A percentile compares a stretch with the other conserved stretches of the same genome.
These are phyloP conservation scores for Drosophila pectinifera DNA, from an alignment of 1,140 invertebrate genomes.

Conservation along the genomic window DNA sequence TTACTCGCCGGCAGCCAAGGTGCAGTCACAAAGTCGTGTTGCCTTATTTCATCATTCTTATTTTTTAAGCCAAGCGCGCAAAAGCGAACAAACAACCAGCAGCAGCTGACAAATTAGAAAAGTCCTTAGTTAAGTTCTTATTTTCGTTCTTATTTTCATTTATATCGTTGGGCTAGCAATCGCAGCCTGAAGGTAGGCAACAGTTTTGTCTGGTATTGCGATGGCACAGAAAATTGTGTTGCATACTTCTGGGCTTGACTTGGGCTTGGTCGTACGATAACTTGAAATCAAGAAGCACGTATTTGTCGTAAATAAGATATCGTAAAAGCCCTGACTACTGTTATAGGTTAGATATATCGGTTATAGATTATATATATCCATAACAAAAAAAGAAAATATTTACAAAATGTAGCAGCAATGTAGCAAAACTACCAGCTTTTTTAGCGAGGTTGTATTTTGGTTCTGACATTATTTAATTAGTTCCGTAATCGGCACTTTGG, in stretches of 20 bases:
- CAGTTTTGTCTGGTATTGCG: constrained; percentile 16
- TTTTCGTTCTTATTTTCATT: constrained; percentile 31
- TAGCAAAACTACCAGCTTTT: too few species aligned
- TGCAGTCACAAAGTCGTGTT: constrained; percentile 43
- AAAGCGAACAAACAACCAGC: constrained; percentile 33
- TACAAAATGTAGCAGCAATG: too few species aligned
- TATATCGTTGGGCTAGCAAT: constrained; percentile 11
- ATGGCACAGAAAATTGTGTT: too few species aligned
- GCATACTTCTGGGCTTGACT: constrained; percentile 36
- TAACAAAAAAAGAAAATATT: not conserved
- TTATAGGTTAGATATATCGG: too few species aligned
- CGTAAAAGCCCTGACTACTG: too few species aligned
- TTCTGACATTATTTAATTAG: too few species aligned
- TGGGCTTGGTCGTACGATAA: not conserved
- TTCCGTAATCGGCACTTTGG: too few species aligned
- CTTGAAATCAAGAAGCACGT: not conserved
- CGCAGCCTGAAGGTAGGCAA: constrained; percentile 48
- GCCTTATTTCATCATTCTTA: constrained; percentile 19
- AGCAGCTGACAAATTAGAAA: constrained; percentile 44
- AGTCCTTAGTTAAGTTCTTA: constrained; percentile 40
- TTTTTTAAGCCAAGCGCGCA: constrained; percentile 32
- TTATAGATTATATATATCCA: too few species aligned
- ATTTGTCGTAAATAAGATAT: not conserved
- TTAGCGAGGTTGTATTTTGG: too few species aligned
- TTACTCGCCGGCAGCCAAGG: constrained; percentile 33